Evolutionary conservation across 2,113 vertebrate species (phyloP).

Genomic region (Paraplagusia blochii): DNA sequence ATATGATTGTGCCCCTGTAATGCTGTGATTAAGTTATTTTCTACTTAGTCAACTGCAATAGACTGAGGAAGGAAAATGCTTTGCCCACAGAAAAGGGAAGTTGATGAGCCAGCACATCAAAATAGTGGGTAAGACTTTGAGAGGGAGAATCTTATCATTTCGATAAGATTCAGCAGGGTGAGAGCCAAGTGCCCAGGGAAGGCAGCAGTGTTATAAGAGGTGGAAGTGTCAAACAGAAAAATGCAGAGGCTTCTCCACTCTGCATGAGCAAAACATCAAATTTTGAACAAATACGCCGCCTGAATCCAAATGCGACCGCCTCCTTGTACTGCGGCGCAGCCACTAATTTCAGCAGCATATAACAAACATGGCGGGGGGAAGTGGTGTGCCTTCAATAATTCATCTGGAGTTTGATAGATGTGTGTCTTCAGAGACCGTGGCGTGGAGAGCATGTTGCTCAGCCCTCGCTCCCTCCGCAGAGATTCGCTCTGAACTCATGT

Average conservation of each 20-base stretch:
- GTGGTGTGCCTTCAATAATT: slow-evolving; percentile 52
- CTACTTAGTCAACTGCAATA: not conserved
- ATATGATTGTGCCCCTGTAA: not conserved
- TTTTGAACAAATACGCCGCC: slow-evolving; percentile 18
- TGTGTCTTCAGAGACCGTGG: slow-evolving; percentile 44
- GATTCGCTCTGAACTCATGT: slow-evolving; percentile 40
- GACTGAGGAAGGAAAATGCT: not conserved
- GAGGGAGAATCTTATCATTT: not conserved
- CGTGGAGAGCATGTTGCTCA: slow-evolving; percentile 36
- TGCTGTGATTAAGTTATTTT: not conserved
- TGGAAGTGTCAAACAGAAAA: slow-evolving; percentile 1
- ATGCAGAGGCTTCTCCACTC: not conserved
- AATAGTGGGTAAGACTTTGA: not conserved
- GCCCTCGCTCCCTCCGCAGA: slow-evolving; percentile 29
- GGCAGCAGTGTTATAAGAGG: slow-evolving; percentile 5
- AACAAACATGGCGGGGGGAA: slow-evolving; percentile 30
- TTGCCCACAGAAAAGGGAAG: not conserved
- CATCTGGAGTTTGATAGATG: slow-evolving; percentile 59
- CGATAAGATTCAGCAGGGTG: slow-evolving; percentile 14
- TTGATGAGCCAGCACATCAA: not conserved
- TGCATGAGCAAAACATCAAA: slow-evolving; percentile 15
- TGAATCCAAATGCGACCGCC: slow-evolving; percentile 20
- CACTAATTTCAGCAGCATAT: slow-evolving; percentile 47
- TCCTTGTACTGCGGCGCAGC: slow-evolving; percentile 19
- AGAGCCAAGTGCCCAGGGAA: slow-evolving; percentile 12